Percentiles rank a stretch among this genome's conserved stretches.
phyloP scores from a whole-genome alignment of 2,888 invertebrate genomes.

The Acleris literana region DNA sequence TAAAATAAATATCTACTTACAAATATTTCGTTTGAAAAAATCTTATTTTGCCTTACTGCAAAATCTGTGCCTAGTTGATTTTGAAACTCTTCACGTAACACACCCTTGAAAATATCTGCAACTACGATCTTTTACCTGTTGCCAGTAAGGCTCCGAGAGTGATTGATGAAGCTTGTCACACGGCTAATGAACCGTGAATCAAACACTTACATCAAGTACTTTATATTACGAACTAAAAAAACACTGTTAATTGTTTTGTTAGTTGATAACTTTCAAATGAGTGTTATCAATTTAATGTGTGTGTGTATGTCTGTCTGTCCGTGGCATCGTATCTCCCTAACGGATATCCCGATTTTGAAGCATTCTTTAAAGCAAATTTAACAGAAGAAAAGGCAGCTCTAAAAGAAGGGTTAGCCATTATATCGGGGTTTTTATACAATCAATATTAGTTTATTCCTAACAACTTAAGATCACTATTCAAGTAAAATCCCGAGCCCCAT shows the following conservation, averaged over 20 bases:
- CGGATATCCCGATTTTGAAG: too few species aligned
- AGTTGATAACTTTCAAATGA: background rate
- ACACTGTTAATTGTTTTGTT: background rate
- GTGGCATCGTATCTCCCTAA: too few species aligned
- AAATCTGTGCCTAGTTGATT: background rate
- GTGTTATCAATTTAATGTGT: too few species aligned
- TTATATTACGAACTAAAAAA: background rate
- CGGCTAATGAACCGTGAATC: slow-evolving; percentile 11
- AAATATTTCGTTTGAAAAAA: too few species aligned
- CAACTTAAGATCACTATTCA: slow-evolving; percentile 2
- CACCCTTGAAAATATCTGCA: slow-evolving; percentile 12
- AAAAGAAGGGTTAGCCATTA: too few species aligned
- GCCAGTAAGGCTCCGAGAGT: slow-evolving; percentile 35
- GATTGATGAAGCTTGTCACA: slow-evolving; percentile 39
- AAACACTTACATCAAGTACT: slow-evolving; percentile 9
- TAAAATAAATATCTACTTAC: too few species aligned
- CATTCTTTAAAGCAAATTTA: too few species aligned
- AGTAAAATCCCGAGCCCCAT: slow-evolving; percentile 40
- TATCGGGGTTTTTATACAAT: too few species aligned
- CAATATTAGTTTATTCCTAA: background rate
- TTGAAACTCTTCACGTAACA: background rate
- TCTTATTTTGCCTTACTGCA: too few species aligned
- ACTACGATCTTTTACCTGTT: slow-evolving; percentile 28
- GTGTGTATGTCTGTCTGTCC: too few species aligned
- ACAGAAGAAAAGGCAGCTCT: too few species aligned